These are phyloP conservation scores for Eunapius fragilis DNA, from an alignment of 37 sponge, comb jelly and placozoan genomes.

Conservation along the genomic window DNA sequence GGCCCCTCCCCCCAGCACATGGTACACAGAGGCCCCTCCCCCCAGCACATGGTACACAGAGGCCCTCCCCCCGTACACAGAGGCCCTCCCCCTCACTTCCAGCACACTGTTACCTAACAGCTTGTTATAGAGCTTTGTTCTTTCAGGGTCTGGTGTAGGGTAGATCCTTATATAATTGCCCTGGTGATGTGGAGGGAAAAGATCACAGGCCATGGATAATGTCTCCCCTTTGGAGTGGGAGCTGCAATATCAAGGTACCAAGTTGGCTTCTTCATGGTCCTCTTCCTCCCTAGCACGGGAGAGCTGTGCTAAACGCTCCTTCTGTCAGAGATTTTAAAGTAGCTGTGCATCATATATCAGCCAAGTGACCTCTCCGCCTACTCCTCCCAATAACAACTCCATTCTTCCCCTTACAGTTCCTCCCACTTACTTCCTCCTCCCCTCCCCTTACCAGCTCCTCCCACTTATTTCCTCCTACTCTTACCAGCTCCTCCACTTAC, in stretches of 20 bases:
- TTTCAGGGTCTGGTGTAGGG: conserved; percentile 55
- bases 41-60: not conserved
- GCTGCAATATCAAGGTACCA: too few relatives aligned
- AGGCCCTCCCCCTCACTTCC: too few relatives aligned
- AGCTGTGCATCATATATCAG: too few relatives aligned
- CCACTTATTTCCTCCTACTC: too few relatives aligned
- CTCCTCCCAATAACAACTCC: too few relatives aligned
- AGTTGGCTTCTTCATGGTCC: conserved; percentile 53
- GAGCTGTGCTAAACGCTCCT: conserved; percentile 42
- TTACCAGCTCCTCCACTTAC: too few relatives aligned
- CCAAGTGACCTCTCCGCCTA: not conserved
- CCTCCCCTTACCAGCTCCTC: not conserved
- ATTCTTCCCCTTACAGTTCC: not conserved
- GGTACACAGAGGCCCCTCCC: not conserved
- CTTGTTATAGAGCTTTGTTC: conserved; percentile 19
- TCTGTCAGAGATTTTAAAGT: conserved; percentile 23
- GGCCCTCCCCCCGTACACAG: not conserved
- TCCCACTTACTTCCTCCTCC: not conserved
- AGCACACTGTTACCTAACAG: conserved; percentile 7
- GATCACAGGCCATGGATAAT: too few relatives aligned
- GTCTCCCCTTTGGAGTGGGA: not conserved
- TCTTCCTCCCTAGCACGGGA: conserved; percentile 40
- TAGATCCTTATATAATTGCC: conserved; percentile 71
- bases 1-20: too few relatives aligned
- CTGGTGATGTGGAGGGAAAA: conserved; percentile 4